These are phyloP conservation scores for Hemiprocne comata DNA, from an alignment of 2,113 vertebrate species.

Conservation along the genomic window DNA sequence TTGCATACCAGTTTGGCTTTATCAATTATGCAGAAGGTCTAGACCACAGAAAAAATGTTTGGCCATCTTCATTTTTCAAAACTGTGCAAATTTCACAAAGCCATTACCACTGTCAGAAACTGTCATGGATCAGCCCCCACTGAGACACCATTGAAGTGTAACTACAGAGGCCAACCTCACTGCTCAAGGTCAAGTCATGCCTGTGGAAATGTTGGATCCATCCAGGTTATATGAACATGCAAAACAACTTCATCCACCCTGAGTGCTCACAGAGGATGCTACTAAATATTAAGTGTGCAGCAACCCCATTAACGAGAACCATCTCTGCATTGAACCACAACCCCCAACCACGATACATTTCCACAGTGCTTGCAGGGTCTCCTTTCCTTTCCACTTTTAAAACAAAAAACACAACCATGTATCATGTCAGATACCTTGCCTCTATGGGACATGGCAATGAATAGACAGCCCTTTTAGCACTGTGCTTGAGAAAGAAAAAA, in stretches of 20 bases:
- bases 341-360: background rate
- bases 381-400: background rate
- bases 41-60: background rate
- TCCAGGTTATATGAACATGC: background rate
- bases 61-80: background rate
- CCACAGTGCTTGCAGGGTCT: background rate
- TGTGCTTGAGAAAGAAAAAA: background rate
- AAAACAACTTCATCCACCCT: background rate
- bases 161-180: background rate
- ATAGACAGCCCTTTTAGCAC: background rate
- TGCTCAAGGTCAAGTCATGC: background rate
- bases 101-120: background rate
- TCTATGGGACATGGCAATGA: background rate
- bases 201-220: background rate
- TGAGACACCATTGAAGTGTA: accelerated
- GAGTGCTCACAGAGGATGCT: background rate
- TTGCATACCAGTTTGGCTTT: background rate
- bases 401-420: background rate
- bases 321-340: background rate
- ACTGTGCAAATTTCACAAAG: background rate
- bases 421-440: background rate
- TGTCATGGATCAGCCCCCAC: accelerated
- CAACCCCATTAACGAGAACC: background rate
- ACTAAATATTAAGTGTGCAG: background rate
- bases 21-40: background rate